Base-by-base conservation (phyloP, 92 coral and sea anemone genomes). In the Hydrozoanthus gracilis region DNA sequence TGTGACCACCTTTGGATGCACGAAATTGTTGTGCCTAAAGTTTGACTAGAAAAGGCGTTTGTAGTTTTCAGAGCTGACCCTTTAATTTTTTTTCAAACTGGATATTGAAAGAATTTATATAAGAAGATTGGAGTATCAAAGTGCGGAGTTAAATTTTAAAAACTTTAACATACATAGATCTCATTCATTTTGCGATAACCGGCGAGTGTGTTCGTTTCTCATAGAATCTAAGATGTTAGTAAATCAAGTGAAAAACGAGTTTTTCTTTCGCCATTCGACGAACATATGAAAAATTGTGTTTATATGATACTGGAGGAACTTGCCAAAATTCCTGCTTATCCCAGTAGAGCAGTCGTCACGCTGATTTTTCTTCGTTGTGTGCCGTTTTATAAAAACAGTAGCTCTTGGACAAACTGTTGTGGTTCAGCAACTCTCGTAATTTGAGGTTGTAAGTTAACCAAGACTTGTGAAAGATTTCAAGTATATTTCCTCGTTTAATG, bases 381-480 rank as follows among this genome's bases (percentile, higher is more conserved):
- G 61, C 58, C 85, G 62, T 64, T 80, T 80, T 80, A 65, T 64
- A 58, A 64, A 80, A 80, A 80, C 85, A 65, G 50, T 64, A 49
- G 64, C 62, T 60, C 83, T 64, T 47, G 66, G 82, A 52, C 82
- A 77, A 13, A 77, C 82, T 77, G 60, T 56, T 56, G 51, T 52
- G 51, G 11, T 65, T 80, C 66, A 39, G 66, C 61, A 80, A 66
- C 72, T 46, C 69, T 65, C 48, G 60, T 15, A 64, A 80, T 48
- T 76, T 56, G 50, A 76, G 82, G n/a, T 52, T 72, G 16, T 72
- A 17, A 10, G 6, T 56, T 55, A 27, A 15, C 65, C 49, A 54
- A 47, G 61, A 49, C 55, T 65, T 35, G 61, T 46, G 14, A 73
- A 18, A 49, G 17, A 46, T 65, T 66, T 17, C 18, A 47, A 64